phyloP scores from a whole-genome alignment of 2,888 invertebrate genomes.

The Pammene aurita region DNA sequence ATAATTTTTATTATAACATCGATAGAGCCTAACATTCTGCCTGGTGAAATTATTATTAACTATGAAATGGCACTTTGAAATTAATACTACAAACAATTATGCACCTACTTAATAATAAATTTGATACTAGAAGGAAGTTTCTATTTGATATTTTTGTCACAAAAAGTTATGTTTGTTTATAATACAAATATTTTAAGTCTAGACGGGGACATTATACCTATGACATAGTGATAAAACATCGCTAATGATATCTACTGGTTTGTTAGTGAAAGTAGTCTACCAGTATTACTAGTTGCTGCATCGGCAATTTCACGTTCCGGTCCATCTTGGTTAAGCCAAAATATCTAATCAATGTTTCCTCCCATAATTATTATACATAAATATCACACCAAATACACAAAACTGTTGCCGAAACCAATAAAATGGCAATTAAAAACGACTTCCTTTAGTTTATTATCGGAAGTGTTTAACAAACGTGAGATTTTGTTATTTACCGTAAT shows the following conservation, averaged over 20 bases:
- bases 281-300: slow-evolving; percentile 6
- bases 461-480: slow-evolving; percentile 59
- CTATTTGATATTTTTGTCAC: no score
- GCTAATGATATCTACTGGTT: not conserved
- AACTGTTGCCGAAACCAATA: slow-evolving; percentile 42
- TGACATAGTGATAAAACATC: no score
- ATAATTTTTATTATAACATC: no score
- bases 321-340: slow-evolving; percentile 6
- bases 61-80: no score
- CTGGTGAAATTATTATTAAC: no score
- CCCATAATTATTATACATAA: slow-evolving; percentile 32
- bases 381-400: slow-evolving; percentile 32
- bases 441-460: slow-evolving; percentile 52
- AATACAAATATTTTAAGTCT: no score
- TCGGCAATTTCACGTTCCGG: slow-evolving; percentile 1
- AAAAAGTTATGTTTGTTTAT: no score
- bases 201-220: no score
- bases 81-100: no score
- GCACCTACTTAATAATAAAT: no score
- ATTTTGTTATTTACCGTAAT: slow-evolving; percentile 54
- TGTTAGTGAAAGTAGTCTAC: slow-evolving; percentile 3
- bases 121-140: no score
- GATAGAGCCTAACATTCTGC: no score
- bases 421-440: slow-evolving; percentile 45
- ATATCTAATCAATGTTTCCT: slow-evolving; percentile 28